Evolutionary conservation across 2,113 vertebrate genomes (phyloP).

Genomic region (Triplophysa dalaica): DNA sequence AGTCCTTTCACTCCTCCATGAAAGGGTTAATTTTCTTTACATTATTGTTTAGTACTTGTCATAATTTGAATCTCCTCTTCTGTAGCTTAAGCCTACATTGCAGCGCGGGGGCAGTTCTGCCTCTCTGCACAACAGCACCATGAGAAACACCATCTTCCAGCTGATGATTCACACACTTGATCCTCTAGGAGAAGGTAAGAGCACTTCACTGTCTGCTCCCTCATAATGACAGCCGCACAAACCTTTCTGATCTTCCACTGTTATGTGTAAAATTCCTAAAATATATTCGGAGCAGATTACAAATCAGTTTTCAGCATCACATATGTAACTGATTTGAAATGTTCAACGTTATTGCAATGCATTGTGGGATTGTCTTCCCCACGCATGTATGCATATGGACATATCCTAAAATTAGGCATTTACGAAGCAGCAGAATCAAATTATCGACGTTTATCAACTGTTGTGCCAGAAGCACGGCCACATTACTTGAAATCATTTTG

Average conservation of each 20-base stretch:
- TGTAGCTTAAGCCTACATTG: slow-evolving; percentile 79
- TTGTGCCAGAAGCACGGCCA: too few relatives aligned
- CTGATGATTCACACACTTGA: slow-evolving; percentile 95
- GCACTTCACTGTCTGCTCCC: slow-evolving; percentile 40
- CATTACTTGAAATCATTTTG: too few relatives aligned
- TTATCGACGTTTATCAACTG: too few relatives aligned
- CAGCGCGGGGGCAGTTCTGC: slow-evolving; percentile 87
- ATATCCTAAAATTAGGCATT: too few relatives aligned
- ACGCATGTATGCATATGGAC: too few relatives aligned
- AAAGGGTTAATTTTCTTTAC: not conserved
- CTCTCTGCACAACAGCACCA: slow-evolving; percentile 92
- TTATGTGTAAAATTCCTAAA: too few relatives aligned
- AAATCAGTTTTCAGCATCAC: too few relatives aligned
- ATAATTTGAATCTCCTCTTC: slow-evolving; percentile 51
- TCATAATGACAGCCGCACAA: slow-evolving; percentile 33
- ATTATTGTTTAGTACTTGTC: not conserved
- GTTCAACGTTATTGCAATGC: too few relatives aligned
- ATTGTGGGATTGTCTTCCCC: too few relatives aligned
- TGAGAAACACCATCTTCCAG: slow-evolving; percentile 89
- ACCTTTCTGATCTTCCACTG: not conserved
- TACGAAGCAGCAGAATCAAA: too few relatives aligned
- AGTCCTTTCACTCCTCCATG: not conserved
- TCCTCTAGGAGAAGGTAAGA: slow-evolving; percentile 88
- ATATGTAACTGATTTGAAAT: too few relatives aligned
- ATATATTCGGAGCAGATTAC: too few relatives aligned